Percentiles rank a stretch among this genome's conserved stretches.
Conservation (phyloP, 2,113 vertebrate species). For the Otolemur garnettii region DNA sequence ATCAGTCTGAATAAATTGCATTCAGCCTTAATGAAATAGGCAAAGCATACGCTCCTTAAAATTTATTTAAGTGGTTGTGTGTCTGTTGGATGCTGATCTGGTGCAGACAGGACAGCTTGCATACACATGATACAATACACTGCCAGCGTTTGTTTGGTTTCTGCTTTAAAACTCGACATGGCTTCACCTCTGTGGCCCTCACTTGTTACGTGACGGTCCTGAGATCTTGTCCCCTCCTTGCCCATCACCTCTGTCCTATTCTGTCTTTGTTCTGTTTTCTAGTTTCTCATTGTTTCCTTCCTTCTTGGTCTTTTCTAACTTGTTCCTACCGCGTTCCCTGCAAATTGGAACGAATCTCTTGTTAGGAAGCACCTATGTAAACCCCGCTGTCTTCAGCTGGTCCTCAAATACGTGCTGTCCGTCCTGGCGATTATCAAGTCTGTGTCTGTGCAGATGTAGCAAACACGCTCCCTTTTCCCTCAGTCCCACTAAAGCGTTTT, state of each 20-base stretch:
- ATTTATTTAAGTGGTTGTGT: neutral
- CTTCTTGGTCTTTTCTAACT: neutral
- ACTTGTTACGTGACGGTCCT: neutral
- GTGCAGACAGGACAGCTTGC: neutral
- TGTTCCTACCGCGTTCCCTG: neutral
- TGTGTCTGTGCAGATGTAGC: neutral
- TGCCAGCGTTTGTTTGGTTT: too few species aligned
- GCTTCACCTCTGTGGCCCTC: neutral
- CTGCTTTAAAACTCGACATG: neutral
- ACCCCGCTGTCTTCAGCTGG: neutral
- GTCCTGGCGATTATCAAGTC: neutral
- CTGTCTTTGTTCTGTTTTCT: neutral
- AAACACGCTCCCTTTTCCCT: neutral
- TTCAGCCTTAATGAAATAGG: neutral
- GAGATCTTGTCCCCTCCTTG: neutral
- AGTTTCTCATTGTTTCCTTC: neutral
- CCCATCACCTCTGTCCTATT: neutral
- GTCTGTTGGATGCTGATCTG: neutral
- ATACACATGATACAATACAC: fast-evolving
- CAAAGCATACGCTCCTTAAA: neutral
- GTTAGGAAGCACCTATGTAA: neutral
- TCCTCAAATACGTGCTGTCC: neutral
- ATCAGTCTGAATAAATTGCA: neutral
- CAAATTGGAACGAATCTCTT: neutral
- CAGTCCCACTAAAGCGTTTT: neutral